These are phyloP conservation scores for Nesoenas mayeri DNA, from an alignment of 2,113 vertebrate genomes.

Conservation along the genomic window DNA sequence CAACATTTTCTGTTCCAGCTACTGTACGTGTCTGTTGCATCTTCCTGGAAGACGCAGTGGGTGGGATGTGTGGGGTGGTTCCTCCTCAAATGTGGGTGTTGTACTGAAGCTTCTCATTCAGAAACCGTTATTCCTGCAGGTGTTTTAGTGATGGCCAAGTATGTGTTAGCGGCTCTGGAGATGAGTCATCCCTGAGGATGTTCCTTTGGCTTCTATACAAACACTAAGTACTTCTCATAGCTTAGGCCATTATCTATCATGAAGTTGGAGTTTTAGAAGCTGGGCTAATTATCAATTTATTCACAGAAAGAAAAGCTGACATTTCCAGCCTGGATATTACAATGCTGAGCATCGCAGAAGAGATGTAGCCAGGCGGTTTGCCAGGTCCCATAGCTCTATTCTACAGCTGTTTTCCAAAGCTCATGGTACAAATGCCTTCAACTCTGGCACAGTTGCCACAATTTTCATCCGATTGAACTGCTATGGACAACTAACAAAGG, in stretches of 20 bases:
- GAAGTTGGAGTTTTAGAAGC: background rate
- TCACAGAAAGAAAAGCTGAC: background rate
- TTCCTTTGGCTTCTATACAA: slow-evolving; percentile 7
- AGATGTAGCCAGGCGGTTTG: slow-evolving; percentile 12
- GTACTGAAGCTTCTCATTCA: background rate
- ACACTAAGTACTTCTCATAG: background rate
- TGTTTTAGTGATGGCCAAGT: slow-evolving; percentile 20
- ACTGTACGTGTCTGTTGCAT: background rate
- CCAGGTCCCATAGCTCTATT: background rate
- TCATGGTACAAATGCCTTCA: slow-evolving; percentile 1
- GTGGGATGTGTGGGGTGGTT: background rate
- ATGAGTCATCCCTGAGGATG: background rate
- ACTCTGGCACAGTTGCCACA: slow-evolving; percentile 13
- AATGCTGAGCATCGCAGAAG: background rate
- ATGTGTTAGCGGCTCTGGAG: slow-evolving; percentile 1
- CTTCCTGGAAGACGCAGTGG: background rate
- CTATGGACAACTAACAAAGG: slow-evolving; percentile 20
- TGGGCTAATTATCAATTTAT: background rate
- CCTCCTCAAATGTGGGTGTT: accelerated
- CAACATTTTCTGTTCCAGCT: background rate
- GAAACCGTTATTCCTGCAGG: slow-evolving; percentile 18
- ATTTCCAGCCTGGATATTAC: background rate
- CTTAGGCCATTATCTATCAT: background rate
- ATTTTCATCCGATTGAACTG: slow-evolving; percentile 20
- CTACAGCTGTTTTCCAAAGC: slow-evolving; percentile 22